phyloP scores from a whole-genome alignment of 2,797 vertebrate species.

The Sardinella longiceps region DNA sequence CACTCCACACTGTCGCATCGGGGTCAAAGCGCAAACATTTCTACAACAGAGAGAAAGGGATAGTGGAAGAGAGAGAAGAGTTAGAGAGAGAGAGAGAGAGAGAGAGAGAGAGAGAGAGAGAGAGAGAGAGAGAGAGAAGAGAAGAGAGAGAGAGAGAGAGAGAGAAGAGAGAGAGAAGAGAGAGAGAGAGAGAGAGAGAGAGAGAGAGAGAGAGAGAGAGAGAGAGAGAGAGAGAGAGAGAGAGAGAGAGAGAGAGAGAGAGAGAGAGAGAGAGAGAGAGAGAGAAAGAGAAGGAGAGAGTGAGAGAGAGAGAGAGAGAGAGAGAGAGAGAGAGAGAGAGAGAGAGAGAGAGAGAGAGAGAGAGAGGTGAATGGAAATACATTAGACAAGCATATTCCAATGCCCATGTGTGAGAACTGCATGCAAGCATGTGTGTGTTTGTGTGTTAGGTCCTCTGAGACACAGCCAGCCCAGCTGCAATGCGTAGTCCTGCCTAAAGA shows the following conservation, averaged over 20 bases:
- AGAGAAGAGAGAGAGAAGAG: too few relatives aligned
- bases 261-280: neutral
- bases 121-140: slow-evolving; percentile 33
- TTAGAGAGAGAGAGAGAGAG: neutral
- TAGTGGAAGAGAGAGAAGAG: neutral
- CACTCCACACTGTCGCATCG: slow-evolving; percentile 87
- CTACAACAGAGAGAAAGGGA: slow-evolving; percentile 62
- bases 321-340: neutral
- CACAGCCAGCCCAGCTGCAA: neutral
- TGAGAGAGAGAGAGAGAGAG: slow-evolving; percentile 18
- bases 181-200: neutral
- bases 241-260: neutral
- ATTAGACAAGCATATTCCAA: neutral
- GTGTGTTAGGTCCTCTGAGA: neutral
- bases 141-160: neutral
- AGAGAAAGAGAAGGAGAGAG: slow-evolving; percentile 22
- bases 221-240: neutral
- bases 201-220: neutral
- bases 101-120: neutral
- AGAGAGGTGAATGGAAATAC: neutral
- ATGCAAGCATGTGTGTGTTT: neutral
- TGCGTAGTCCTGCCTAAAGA: neutral
- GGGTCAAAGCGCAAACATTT: slow-evolving; percentile 93
- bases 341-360: neutral
- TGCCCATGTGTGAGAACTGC: neutral